Evolutionary conservation across 1,140 invertebrate species (phyloP).

Genomic region (fruit fly (Drosophila melanogaster)): Release_6_plus_ISO1_MT NT_033777.3:10140001-10140500

Average conservation of each 20-base stretch:
- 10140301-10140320: slow-evolving; percentile 38
- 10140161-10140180: slow-evolving; percentile 9
- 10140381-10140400: slow-evolving; percentile 12
- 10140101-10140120: neutral
- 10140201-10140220: slow-evolving; percentile 1
- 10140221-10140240: slow-evolving; percentile 17
- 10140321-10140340: slow-evolving; percentile 66
- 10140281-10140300: slow-evolving; percentile 58
- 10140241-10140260: slow-evolving; percentile 44
- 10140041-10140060: no score
- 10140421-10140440: neutral
- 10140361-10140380: slow-evolving; percentile 25
- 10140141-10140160: neutral
- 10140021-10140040: no score
- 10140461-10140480: no score
- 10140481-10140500: no score
- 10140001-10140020: no score
- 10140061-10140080: no score
- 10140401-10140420: neutral
- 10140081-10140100: no score
- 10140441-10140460: no score
- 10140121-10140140: neutral
- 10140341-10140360: slow-evolving; percentile 66
- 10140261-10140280: slow-evolving; percentile 64
- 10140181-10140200: slow-evolving; percentile 20